A percentile compares a stretch with the other conserved stretches of the same genome.
These are phyloP conservation scores for Ophion obscuratus DNA, from an alignment of 2,888 invertebrate genomes.

Conservation along the genomic window DNA sequence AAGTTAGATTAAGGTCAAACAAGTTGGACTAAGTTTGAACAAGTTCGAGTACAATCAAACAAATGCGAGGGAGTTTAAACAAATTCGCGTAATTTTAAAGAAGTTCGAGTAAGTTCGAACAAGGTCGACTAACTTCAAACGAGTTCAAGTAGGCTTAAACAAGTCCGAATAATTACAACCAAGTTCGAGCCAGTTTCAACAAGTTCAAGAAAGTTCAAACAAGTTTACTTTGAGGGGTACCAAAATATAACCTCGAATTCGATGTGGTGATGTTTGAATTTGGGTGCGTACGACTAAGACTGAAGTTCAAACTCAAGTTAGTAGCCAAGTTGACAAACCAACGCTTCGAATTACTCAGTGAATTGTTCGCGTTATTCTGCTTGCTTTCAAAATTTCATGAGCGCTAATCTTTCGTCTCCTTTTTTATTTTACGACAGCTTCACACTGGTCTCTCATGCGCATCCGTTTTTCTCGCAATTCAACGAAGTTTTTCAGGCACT, in stretches of 20 bases:
- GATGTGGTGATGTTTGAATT: not conserved
- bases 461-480: not conserved
- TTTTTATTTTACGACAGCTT: not conserved
- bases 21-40: too few species aligned
- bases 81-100: too few species aligned
- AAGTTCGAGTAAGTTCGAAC: too few species aligned
- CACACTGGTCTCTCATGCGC: not conserved
- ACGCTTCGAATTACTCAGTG: not conserved
- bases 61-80: too few species aligned
- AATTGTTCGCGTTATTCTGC: not conserved
- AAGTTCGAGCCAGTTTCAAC: too few species aligned
- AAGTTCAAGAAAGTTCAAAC: too few species aligned
- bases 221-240: not conserved
- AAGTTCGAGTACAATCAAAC: not conserved
- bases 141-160: too few species aligned
- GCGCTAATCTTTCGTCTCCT: not conserved
- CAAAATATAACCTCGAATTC: not conserved
- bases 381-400: not conserved
- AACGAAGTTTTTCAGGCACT: conserved; percentile 12
- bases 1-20: too few species aligned
- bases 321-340: not conserved
- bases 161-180: too few species aligned
- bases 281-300: too few species aligned
- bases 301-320: too few species aligned
- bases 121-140: too few species aligned